Conservation (phyloP, 2,888 invertebrate species). For the Drosophila helvetica region DNA sequence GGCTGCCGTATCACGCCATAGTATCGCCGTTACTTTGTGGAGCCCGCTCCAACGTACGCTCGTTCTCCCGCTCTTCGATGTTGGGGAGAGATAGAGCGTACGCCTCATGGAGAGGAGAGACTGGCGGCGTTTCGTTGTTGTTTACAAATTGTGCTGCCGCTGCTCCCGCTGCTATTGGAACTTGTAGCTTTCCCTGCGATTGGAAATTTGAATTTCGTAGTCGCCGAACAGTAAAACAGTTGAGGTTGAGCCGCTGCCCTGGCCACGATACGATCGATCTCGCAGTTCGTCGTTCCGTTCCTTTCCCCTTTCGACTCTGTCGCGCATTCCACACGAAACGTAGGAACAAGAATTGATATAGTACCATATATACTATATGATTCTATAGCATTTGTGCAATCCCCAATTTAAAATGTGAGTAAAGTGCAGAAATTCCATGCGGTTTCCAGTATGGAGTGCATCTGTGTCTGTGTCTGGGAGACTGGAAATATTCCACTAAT, state of each 20-base stretch:
- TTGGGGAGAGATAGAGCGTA: constrained; percentile 41
- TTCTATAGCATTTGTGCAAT: not conserved
- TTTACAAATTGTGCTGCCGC: constrained; percentile 60
- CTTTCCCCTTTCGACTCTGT: not conserved
- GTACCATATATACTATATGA: not conserved
- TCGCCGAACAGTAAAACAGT: constrained; percentile 28
- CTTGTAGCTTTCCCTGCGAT: constrained; percentile 64
- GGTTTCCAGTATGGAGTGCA: not conserved
- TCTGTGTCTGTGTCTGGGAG: constrained; percentile 8
- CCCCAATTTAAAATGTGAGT: constrained; percentile 7
- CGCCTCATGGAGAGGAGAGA: constrained; percentile 27
- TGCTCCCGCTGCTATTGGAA: constrained; percentile 19
- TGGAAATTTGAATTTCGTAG: constrained; percentile 73
- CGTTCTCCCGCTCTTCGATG: constrained; percentile 22
- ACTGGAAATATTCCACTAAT: constrained; percentile 30
- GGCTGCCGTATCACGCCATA: constrained; percentile 60
- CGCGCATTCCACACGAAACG: constrained; percentile 21
- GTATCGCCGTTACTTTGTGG: constrained; percentile 59
- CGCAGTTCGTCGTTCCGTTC: constrained; percentile 21
- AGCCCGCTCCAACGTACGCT: constrained; percentile 13
- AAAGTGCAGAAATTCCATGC: constrained; percentile 1
- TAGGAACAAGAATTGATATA: not conserved
- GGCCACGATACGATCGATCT: constrained; percentile 36
- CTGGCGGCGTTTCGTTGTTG: constrained; percentile 36
- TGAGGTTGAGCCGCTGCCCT: constrained; percentile 68